Evolutionary conservation across 2,797 vertebrate species (phyloP).

Genomic region (Chelon labrosus): DNA sequence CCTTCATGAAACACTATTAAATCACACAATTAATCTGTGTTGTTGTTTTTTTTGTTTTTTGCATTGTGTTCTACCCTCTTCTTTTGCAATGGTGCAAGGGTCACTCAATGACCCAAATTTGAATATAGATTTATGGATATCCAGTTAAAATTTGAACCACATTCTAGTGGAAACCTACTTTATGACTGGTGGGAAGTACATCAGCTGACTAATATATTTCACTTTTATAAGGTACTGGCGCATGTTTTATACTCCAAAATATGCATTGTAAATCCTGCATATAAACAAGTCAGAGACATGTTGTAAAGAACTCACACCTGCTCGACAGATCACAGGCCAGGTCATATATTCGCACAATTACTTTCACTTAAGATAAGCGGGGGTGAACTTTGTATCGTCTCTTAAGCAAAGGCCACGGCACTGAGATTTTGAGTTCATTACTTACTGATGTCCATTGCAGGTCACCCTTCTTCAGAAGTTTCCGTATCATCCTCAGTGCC

Average conservation of each 20-base stretch:
- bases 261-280: slow-evolving; percentile 3
- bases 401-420: neutral
- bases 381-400: slow-evolving; percentile 10
- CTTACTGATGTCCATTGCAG: slow-evolving; percentile 88
- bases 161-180: too few relatives aligned
- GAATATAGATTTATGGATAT: too few relatives aligned
- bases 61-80: too few relatives aligned
- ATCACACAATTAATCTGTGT: too few relatives aligned
- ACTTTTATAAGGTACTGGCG: neutral
- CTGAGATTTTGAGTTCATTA: slow-evolving; percentile 20
- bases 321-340: neutral
- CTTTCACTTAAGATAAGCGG: slow-evolving; percentile 2
- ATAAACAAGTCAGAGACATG: neutral
- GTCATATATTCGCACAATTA: neutral
- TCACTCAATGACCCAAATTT: too few relatives aligned
- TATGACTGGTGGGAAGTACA: neutral
- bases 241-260: neutral
- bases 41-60: too few relatives aligned
- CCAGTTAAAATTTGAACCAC: too few relatives aligned
- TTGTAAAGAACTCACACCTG: slow-evolving; percentile 1
- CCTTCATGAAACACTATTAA: too few relatives aligned
- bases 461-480: slow-evolving; percentile 88
- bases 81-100: too few relatives aligned
- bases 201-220: neutral
- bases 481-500: slow-evolving; percentile 90